Evolutionary conservation across 2,888 invertebrate genomes (phyloP).

Genomic region (Euproctis similis): DNA sequence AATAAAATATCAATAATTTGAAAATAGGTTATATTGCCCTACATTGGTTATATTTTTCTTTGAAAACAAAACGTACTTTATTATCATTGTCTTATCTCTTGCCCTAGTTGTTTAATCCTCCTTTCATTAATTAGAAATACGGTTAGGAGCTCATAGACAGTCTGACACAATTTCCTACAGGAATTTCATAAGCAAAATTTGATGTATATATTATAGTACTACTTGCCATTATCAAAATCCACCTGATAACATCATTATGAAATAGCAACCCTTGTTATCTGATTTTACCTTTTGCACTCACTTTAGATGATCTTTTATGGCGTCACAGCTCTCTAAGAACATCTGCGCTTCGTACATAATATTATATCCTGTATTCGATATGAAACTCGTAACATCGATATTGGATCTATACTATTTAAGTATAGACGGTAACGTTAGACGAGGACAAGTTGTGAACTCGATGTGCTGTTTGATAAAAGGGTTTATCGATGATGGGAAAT

Average conservation of each 20-base stretch:
- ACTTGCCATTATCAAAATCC: constrained; percentile 8
- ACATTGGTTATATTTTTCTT: no score
- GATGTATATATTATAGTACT: no score
- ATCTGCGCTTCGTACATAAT: constrained; percentile 27
- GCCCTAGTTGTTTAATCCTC: no score
- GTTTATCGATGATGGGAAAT: constrained; percentile 54
- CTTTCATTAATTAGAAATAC: no score
- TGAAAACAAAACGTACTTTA: no score
- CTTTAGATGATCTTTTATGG: constrained; percentile 32
- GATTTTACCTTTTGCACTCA: constrained; percentile 20
- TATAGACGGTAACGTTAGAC: constrained; percentile 26
- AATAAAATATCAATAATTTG: no score
- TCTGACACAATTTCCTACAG: no score
- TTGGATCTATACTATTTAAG: constrained; percentile 25
- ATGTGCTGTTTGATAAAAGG: constrained; percentile 60
- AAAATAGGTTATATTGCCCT: no score
- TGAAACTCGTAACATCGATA: constrained; percentile 19
- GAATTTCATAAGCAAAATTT: no score
- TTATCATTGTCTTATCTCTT: no score
- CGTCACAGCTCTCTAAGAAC: constrained; percentile 31
- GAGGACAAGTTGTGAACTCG: constrained; percentile 44
- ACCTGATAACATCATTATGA: constrained; percentile 6
- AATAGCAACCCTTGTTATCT: constrained; percentile 29
- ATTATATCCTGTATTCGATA: constrained; percentile 6
- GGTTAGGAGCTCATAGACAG: no score